A percentile compares a stretch with the other conserved stretches of the same genome.
These are phyloP conservation scores for Microtus montanus DNA, from an alignment of 2,113 vertebrate genomes.

Conservation along the genomic window DNA sequence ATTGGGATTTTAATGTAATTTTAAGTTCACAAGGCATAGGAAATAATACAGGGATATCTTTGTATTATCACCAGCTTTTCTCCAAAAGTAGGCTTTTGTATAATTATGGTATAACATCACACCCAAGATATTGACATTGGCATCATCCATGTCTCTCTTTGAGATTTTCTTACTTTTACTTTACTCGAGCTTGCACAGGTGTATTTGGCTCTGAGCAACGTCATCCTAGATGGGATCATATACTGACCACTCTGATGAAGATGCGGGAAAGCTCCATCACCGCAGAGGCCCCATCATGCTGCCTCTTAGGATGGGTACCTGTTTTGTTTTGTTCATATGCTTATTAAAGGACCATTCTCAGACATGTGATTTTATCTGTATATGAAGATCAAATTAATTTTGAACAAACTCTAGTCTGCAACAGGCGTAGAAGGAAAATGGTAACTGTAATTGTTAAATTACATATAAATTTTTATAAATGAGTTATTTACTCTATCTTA, in stretches of 20 bases:
- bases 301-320: not conserved
- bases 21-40: not conserved
- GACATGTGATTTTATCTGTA: not conserved
- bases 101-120: not conserved
- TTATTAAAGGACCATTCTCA: not conserved
- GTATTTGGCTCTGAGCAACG: not conserved
- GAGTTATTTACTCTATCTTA: not conserved
- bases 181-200: not conserved
- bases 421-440: not conserved
- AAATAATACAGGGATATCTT: not conserved
- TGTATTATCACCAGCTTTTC: not conserved
- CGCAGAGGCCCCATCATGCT: not conserved
- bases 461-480: not conserved
- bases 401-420: not conserved
- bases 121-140: not conserved
- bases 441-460: conserved; percentile 6
- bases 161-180: not conserved
- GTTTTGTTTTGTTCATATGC: not conserved
- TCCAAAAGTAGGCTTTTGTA: not conserved
- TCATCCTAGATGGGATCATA: not conserved
- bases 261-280: not conserved
- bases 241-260: not conserved
- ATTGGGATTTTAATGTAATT: not conserved
- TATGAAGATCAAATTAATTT: not conserved
- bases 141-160: not conserved